Conservation (phyloP, 2,888 invertebrate genomes). For the Melieria picta region DNA sequence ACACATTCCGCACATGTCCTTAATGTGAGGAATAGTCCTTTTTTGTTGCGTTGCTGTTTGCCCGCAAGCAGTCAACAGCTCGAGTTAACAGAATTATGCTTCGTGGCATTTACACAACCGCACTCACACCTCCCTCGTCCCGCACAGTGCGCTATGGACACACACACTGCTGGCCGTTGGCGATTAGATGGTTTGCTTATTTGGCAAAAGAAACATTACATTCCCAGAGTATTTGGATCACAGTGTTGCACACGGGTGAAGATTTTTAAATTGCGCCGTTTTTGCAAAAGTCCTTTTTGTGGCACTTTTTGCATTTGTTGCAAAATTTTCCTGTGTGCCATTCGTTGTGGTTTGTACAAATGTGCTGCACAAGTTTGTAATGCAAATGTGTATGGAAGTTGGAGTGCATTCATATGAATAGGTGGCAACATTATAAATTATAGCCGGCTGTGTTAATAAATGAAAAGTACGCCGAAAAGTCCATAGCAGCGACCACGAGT, state of each 20-base stretch:
- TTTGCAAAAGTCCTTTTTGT: neutral
- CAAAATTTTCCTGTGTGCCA: slow-evolving; percentile 55
- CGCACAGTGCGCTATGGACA: no score
- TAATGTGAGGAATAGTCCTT: slow-evolving; percentile 54
- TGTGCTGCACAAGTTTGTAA: neutral
- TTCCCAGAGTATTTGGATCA: no score
- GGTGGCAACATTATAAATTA: slow-evolving; percentile 17
- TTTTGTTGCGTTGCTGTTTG: slow-evolving; percentile 29
- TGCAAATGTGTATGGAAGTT: neutral
- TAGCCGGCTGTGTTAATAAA: slow-evolving; percentile 23
- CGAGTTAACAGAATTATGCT: neutral
- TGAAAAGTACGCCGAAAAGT: slow-evolving; percentile 20
- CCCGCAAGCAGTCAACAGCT: neutral
- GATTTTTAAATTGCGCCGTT: neutral
- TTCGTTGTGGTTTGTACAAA: neutral
- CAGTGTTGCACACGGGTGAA: neutral
- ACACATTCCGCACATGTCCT: slow-evolving; percentile 57
- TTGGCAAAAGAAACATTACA: no score
- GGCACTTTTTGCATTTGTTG: slow-evolving; percentile 61
- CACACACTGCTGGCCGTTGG: no score
- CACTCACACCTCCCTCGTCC: no score
- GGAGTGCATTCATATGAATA: neutral
- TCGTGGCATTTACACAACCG: no score
- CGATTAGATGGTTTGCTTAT: no score
- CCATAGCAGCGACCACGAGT: slow-evolving; percentile 47